Base-by-base conservation (phyloP, 2,113 vertebrate genomes). In the Zapornia atra region DNA sequence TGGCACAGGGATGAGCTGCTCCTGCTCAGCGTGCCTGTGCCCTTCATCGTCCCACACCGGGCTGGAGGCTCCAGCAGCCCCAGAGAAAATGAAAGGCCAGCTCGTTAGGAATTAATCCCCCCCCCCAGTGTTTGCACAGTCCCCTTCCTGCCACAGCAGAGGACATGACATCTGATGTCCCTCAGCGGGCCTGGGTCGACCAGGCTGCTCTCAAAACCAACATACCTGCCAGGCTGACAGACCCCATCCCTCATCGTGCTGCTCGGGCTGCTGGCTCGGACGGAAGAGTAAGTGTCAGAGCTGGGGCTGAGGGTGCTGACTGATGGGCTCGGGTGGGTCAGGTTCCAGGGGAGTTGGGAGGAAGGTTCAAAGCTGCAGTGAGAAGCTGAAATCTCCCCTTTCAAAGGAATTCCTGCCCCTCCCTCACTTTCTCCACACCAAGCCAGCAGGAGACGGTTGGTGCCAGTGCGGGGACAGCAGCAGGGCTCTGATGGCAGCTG, bases 171-270 rank as follows among this genome's bases (percentile, higher is more conserved):
- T n/a, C 12, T 65, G 26, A 20, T 21, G 77, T 78, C 83, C 77
- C 28, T 5, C 25, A 33, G 31, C 3, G 1, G 34, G 22, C 34
- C 34, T 48, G 11, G 44, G 17, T 19, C 64, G 34, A 8, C 48
- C 90, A 81, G 29, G n/a, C 80, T 78, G 40, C 77, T 87, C 65
- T 64, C 72, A 40, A 57, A 91, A 63, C 44, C 73, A 64, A 60
- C 94, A 82, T 89, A 89, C 94, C 83, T 89, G 91, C 73, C n/a
- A 60, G 73, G 21, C 22, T 94, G 94, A 94, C 86, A 96, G 90
- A 86, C 28, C 48, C 5, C 17, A 72, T 96, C 94, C 50, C 10
- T 96, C 96, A 92, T 91, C 81, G 0, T 20, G 34, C 68, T 95
- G 12, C 92, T 88, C 82, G 92, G 72, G 65, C 34, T 33, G 91